Percentiles rank a stretch among this genome's conserved stretches.
phyloP scores from a whole-genome alignment of 1,140 invertebrate species.

The Drosophila melanica region DNA sequence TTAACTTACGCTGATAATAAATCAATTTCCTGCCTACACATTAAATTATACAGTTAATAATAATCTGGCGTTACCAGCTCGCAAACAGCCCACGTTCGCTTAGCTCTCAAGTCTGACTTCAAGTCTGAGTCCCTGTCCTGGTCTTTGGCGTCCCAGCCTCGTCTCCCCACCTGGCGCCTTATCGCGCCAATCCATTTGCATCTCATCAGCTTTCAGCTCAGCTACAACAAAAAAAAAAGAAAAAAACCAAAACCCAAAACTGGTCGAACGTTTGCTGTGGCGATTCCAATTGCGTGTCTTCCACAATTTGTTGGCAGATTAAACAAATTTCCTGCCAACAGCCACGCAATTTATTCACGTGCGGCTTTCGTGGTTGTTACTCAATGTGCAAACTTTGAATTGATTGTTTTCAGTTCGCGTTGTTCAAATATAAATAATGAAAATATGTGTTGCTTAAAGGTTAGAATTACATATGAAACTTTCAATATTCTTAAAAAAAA shows the following conservation, averaged over 20 bases:
- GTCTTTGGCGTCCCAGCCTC: conserved; percentile 20
- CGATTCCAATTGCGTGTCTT: conserved; percentile 73
- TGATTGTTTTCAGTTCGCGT: conserved; percentile 21
- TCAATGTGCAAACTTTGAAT: conserved; percentile 11
- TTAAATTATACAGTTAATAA: conserved; percentile 81
- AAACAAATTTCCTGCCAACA: conserved; percentile 80
- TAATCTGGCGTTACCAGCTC: conserved; percentile 66
- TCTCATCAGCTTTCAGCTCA: conserved; percentile 73
- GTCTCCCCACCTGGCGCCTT: conserved; percentile 55
- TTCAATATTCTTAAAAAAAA: no score
- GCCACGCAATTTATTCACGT: conserved; percentile 69
- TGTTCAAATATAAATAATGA: background rate
- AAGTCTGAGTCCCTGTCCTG: conserved; percentile 12
- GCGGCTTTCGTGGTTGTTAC: conserved; percentile 15
- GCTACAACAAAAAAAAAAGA: conserved; percentile 10
- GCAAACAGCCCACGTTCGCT: conserved; percentile 69
- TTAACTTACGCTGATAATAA: conserved; percentile 79
- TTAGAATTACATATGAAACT: no score
- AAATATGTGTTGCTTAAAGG: background rate
- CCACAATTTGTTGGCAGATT: conserved; percentile 78
- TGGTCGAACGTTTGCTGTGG: conserved; percentile 35
- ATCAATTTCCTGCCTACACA: conserved; percentile 82
- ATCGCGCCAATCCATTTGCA: conserved; percentile 78
- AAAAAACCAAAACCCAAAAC: conserved; percentile 26
- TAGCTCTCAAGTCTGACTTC: conserved; percentile 16